Evolutionary conservation across 2,113 vertebrate genomes (phyloP).

Genomic region (Balaenoptera acutorostrata): DNA sequence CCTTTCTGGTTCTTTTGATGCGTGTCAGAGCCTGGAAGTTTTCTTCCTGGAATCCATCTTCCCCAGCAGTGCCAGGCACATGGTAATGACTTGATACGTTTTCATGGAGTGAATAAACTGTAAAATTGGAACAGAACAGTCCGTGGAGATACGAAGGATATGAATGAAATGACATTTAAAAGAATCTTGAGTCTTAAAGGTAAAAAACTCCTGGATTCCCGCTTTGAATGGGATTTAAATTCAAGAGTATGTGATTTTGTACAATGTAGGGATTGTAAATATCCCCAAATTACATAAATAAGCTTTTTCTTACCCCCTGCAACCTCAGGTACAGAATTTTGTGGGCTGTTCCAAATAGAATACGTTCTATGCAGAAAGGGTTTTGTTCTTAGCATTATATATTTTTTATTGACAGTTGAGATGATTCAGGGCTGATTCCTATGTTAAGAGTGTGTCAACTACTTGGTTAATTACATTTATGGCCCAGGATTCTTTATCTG

Average conservation of each 20-base stretch:
- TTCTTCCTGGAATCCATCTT: background rate
- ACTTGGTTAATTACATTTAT: conserved; percentile 27
- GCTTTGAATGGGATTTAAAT: background rate
- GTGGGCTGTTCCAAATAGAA: background rate
- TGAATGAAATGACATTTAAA: conserved; percentile 44
- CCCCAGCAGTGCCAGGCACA: background rate
- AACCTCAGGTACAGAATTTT: background rate
- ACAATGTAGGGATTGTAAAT: background rate
- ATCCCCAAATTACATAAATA: background rate
- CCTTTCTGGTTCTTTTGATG: background rate
- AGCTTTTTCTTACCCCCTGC: background rate
- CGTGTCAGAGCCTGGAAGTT: background rate
- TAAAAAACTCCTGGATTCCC: background rate
- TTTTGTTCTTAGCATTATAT: conserved; percentile 9
- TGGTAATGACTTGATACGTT: background rate
- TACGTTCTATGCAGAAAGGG: background rate
- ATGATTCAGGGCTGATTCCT: background rate
- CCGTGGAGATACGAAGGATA: conserved; percentile 5
- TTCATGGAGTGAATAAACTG: conserved; percentile 43
- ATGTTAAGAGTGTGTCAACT: conserved; percentile 9
- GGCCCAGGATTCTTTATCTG: background rate
- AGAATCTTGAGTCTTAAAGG: conserved; percentile 1
- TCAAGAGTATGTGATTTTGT: conserved; percentile 4
- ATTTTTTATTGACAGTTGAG: conserved; percentile 17
- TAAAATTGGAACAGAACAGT: conserved; percentile 32